phyloP scores from a whole-genome alignment of 2,888 invertebrate species.

The Melieria omissa region DNA sequence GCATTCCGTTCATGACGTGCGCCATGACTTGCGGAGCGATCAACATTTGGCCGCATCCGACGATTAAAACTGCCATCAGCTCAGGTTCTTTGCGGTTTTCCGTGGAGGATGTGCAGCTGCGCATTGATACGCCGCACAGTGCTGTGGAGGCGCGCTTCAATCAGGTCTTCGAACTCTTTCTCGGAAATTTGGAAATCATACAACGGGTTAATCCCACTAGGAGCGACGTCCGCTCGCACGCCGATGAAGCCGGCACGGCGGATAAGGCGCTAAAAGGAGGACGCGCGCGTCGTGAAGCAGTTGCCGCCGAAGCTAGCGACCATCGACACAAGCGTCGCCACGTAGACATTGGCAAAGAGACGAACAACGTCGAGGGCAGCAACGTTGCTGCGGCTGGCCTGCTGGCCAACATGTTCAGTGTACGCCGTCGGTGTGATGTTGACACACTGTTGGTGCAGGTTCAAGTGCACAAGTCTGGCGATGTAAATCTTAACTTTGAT shows the following conservation, averaged over 20 bases:
- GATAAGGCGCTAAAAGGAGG: not conserved
- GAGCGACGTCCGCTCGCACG: conserved; percentile 3
- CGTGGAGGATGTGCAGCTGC: conserved; percentile 58
- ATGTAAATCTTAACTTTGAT: conserved; percentile 72
- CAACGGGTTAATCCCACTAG: conserved; percentile 48
- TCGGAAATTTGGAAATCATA: conserved; percentile 61
- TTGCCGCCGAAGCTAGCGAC: conserved; percentile 35
- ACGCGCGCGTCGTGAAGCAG: conserved; percentile 13
- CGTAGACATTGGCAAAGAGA: conserved; percentile 39
- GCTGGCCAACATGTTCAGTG: conserved; percentile 51
- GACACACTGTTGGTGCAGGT: conserved; percentile 66
- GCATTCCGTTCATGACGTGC: conserved; percentile 78
- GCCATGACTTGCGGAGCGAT: conserved; percentile 79
- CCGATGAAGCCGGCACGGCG: conserved; percentile 8
- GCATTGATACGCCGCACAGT: conserved; percentile 58
- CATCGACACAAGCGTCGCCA: conserved; percentile 37
- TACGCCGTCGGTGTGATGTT: conserved; percentile 57
- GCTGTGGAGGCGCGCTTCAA: conserved; percentile 59
- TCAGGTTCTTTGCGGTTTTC: conserved; percentile 72
- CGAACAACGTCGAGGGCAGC: conserved; percentile 36
- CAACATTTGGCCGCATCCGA: conserved; percentile 85
- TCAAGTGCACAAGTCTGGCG: conserved; percentile 70
- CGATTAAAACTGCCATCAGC: conserved; percentile 76
- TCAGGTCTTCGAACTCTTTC: conserved; percentile 60
- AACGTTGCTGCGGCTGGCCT: conserved; percentile 42